Evolutionary conservation across 2,797 vertebrate species (phyloP), one percentile per base, ranked within the genome.

Genomic region (Oreochromis grahami): DNA sequence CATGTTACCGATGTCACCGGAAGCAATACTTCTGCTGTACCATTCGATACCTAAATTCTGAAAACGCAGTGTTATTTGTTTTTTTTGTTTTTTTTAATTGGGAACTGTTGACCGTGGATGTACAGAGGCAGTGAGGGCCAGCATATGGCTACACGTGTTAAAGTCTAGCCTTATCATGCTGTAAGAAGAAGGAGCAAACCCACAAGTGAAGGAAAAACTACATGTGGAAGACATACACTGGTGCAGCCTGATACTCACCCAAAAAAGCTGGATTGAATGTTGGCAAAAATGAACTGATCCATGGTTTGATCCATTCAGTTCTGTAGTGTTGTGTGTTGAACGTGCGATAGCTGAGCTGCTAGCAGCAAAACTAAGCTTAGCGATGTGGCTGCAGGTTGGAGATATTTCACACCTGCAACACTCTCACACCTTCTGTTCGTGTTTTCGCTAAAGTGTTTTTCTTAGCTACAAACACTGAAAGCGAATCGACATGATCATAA

Each of bases 361-460:
- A 63, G 60, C 60, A 38, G 34, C 60, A 3, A 21, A 65, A 2
- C 60, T 13, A 65, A 65, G 34, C 19, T 65, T 38, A 38, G 60
- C 32, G 1, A 60, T 11, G 29, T 60, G 56, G 8, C 56, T 2
- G 15, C 19, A 36, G 17, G 58, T 63, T 63, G 10, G 32, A 63
- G 32, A 63, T 5, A 36, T 63, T 36, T 63, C 32, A 63, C 58
- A 65, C 19, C 60, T 38, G 7, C 19, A 65, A 38, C 60, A 65
- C 60, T 38, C 34, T 38, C 34, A 65, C 19, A 65, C 19, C 0
- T 65, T 65, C 19, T 5, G 19, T 13, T 65, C 0, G 58, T 65
- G 60, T 65, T 34, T 65, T 65, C 12, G 34, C 60, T 38, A 21
- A 65, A 65, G 60, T 63, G 11, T 38, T 63, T 60, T 38, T 65